These are phyloP conservation scores for Chionoecetes opilio DNA, from an alignment of 1,140 invertebrate species.

Conservation along the genomic window DNA sequence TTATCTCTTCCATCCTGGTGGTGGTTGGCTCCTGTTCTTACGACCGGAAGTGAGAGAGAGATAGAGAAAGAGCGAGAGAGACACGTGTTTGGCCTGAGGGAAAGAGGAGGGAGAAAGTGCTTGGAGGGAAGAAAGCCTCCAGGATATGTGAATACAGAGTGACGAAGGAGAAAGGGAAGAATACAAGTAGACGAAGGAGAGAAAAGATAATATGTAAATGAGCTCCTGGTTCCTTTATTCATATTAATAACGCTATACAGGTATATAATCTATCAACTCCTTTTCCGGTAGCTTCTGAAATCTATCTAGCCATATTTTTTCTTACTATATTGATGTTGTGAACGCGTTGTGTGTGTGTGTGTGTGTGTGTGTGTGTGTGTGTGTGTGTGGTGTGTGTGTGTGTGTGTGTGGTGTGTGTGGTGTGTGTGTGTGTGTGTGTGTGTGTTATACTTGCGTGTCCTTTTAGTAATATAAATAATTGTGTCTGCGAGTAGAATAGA, in stretches of 20 bases:
- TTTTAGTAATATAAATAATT: too few relatives aligned
- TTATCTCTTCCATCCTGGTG: neutral
- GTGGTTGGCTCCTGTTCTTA: neutral
- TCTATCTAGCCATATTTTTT: too few relatives aligned
- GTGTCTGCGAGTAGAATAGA: too few relatives aligned
- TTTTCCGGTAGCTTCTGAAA: neutral
- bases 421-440: too few relatives aligned
- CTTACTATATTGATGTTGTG: too few relatives aligned
- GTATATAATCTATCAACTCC: neutral
- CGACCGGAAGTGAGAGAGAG: conserved; percentile 1
- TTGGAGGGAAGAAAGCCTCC: neutral
- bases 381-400: too few relatives aligned
- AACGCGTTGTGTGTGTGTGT: too few relatives aligned
- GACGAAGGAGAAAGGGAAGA: neutral
- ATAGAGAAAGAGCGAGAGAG: neutral
- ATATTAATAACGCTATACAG: neutral
- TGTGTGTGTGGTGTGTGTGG: too few relatives aligned
- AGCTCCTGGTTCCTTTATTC: neutral
- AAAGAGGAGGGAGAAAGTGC: neutral
- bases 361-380: too few relatives aligned
- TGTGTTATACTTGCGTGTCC: too few relatives aligned
- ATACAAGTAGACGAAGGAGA: neutral
- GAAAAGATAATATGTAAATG: neutral
- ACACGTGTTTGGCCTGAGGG: neutral
- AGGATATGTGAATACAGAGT: neutral